Percentiles rank a stretch among this genome's conserved stretches.
Conservation (phyloP, 2,113 vertebrate species). For the Dascyllus trimaculatus region DNA sequence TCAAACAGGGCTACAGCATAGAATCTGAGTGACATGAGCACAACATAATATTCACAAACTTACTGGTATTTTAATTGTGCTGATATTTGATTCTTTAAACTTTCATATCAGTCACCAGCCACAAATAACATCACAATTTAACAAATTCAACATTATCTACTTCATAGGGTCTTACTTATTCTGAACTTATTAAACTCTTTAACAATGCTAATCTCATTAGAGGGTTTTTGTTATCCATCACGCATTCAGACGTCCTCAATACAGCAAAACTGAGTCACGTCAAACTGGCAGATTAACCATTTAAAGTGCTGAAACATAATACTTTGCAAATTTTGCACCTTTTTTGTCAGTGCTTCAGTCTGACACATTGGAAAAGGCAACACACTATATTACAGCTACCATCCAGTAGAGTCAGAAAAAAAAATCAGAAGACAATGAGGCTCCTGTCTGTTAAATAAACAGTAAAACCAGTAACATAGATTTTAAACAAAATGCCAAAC, state of each 20-base stretch:
- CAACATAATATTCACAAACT: background rate
- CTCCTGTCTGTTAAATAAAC: conserved; percentile 17
- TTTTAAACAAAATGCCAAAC: conserved; percentile 10
- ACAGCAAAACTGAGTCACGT: too few relatives aligned
- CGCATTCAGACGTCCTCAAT: background rate
- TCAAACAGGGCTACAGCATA: background rate
- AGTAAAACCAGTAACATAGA: conserved; percentile 9
- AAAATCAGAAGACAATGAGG: background rate
- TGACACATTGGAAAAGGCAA: too few relatives aligned
- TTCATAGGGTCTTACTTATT: too few relatives aligned
- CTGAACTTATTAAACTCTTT: too few relatives aligned
- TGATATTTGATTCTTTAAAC: background rate
- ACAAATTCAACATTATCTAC: too few relatives aligned
- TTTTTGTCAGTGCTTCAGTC: too few relatives aligned
- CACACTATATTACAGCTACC: background rate
- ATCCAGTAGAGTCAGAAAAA: background rate
- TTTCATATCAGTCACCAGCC: too few relatives aligned
- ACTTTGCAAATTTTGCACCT: too few relatives aligned
- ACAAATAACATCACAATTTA: too few relatives aligned
- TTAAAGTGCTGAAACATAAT: too few relatives aligned
- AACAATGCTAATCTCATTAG: too few relatives aligned
- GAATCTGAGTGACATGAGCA: background rate
- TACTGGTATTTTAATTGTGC: background rate
- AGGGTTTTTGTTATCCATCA: background rate
- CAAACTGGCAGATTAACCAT: too few relatives aligned